Conservation (phyloP, 2,888 invertebrate genomes). For the Rhingia rostrata region DNA sequence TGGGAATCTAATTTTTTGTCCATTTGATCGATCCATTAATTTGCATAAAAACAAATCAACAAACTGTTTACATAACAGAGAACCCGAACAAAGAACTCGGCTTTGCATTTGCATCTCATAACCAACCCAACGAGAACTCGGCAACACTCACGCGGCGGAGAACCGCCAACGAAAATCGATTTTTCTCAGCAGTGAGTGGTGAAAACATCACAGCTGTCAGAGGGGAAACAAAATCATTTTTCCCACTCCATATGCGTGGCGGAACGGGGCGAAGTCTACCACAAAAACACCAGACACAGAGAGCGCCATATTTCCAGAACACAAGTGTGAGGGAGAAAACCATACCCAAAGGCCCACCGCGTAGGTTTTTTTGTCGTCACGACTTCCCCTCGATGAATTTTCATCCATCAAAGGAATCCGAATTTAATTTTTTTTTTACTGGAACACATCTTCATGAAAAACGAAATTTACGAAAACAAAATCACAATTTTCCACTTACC, state of each 20-base stretch:
- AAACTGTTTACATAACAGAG: conserved; percentile 3
- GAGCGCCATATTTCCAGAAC: background rate
- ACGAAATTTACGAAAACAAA: background rate
- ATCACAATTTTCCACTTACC: conserved; percentile 85
- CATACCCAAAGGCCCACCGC: conserved; percentile 6
- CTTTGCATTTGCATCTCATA: no score
- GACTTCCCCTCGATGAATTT: background rate
- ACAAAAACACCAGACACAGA: conserved; percentile 35
- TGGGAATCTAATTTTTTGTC: no score
- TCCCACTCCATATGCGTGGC: background rate
- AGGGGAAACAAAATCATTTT: background rate
- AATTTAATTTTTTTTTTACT: background rate
- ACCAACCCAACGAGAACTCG: background rate
- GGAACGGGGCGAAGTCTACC: conserved; percentile 47
- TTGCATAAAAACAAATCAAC: no score
- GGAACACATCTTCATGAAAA: background rate
- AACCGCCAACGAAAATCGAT: background rate
- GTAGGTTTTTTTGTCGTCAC: conserved; percentile 7
- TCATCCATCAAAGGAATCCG: background rate
- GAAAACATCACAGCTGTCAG: conserved; percentile 3
- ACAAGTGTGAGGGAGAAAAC: conserved; percentile 10
- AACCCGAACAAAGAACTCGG: background rate
- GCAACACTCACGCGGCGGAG: background rate
- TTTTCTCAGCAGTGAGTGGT: background rate
- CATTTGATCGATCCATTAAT: no score